phyloP scores from a whole-genome alignment of 2,113 vertebrate genomes.

The Lonchura striata region DNA sequence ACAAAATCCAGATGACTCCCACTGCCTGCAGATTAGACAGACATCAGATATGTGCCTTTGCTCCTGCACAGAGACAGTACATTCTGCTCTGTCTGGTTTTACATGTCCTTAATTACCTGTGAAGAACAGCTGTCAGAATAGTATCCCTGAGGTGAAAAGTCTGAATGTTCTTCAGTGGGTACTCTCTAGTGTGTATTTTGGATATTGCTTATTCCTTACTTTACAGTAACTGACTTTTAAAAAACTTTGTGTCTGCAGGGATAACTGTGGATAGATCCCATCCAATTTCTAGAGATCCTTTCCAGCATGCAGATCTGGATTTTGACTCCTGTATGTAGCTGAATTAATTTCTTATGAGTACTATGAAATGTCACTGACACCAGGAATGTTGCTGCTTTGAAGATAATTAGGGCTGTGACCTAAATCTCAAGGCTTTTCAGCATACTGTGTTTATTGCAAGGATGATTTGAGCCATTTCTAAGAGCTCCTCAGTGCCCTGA shows the following conservation, averaged over 20 bases:
- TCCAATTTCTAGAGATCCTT: neutral
- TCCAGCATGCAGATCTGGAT: neutral
- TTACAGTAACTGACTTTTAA: neutral
- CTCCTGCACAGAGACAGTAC: neutral
- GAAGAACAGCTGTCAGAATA: neutral
- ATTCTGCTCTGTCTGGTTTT: neutral
- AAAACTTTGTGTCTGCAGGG: neutral
- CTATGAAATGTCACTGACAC: neutral
- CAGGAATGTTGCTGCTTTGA: neutral
- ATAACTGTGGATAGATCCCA: rapidly evolving
- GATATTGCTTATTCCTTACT: neutral
- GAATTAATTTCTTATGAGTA: neutral
- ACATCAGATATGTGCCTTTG: neutral
- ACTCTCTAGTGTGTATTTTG: neutral
- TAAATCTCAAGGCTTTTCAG: neutral
- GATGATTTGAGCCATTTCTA: neutral
- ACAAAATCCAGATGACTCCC: neutral
- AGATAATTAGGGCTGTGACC: neutral
- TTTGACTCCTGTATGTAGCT: neutral
- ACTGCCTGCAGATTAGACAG: neutral
- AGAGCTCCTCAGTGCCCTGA: neutral
- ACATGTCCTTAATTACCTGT: neutral
- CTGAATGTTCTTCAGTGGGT: neutral
- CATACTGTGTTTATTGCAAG: neutral
- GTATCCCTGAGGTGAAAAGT: neutral